phyloP scores from a whole-genome alignment of 1,140 invertebrate species.

The Drosophila grimshawi region DNA sequence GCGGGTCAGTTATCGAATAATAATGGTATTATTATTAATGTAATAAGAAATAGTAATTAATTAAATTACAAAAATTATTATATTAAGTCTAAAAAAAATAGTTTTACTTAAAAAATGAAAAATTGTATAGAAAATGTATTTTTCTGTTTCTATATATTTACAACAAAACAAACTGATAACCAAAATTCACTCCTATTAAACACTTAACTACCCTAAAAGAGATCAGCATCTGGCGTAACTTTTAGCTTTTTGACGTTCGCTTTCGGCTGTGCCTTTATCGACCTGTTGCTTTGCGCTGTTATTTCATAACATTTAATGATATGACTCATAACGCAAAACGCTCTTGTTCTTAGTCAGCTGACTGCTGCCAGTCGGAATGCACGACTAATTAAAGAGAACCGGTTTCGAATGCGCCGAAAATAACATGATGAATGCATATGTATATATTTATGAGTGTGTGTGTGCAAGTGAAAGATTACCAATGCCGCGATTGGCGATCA shows the following conservation, averaged over 20 bases:
- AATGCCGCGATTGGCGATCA: constrained; percentile 46
- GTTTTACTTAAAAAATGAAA: too few relatives aligned
- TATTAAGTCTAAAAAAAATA: too few relatives aligned
- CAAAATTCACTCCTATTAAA: not conserved
- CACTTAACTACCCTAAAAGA: not conserved
- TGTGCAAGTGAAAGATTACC: constrained; percentile 5
- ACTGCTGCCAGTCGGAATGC: constrained; percentile 2
- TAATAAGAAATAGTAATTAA: too few relatives aligned
- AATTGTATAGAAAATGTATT: too few relatives aligned
- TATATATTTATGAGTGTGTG: constrained; percentile 11
- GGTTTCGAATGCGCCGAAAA: constrained; percentile 43
- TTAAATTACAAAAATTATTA: too few relatives aligned
- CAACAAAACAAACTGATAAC: too few relatives aligned
- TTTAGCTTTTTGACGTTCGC: not conserved
- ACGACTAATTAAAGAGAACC: constrained; percentile 25
- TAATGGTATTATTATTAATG: too few relatives aligned
- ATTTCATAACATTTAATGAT: constrained; percentile 38
- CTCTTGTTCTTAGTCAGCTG: not conserved
- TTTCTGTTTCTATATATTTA: too few relatives aligned
- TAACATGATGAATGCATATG: constrained; percentile 14
- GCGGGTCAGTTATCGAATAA: too few relatives aligned
- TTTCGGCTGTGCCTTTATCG: constrained; percentile 27
- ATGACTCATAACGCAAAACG: constrained; percentile 21
- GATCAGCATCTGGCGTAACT: not conserved
- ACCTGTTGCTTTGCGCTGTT: constrained; percentile 21